Conservation (phyloP, 2,888 invertebrate genomes). For the Caenorhabditis sp. region DNA sequence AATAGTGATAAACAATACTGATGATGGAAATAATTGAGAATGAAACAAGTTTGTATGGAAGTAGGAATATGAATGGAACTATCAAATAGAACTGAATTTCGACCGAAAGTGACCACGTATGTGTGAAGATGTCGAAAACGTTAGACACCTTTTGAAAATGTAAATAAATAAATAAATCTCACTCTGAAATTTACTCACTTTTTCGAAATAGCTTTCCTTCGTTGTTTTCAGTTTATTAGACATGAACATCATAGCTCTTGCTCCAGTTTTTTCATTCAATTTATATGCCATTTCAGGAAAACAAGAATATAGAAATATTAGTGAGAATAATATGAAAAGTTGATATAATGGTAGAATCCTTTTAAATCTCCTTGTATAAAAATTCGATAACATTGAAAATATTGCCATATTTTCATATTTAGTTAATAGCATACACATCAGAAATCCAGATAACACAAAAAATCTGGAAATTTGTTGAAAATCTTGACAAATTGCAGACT, state of each 20-base stretch:
- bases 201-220: slow-evolving; percentile 11
- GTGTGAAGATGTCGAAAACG: slow-evolving; percentile 48
- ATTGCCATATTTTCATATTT: too few species aligned
- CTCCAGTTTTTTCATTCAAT: not conserved
- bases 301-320: not conserved
- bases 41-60: not conserved
- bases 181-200: too few species aligned
- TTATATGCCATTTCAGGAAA: not conserved
- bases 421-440: slow-evolving; percentile 6
- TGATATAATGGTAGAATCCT: slow-evolving; percentile 18
- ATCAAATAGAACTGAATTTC: slow-evolving; percentile 53
- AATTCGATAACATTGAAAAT: too few species aligned
- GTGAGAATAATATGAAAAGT: not conserved
- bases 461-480: slow-evolving; percentile 24
- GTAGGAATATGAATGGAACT: slow-evolving; percentile 35
- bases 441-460: slow-evolving; percentile 23
- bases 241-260: slow-evolving; percentile 8
- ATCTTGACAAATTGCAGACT: too few species aligned
- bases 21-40: slow-evolving; percentile 4
- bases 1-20: slow-evolving; percentile 6
- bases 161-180: too few species aligned
- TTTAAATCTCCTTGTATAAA: slow-evolving; percentile 10
- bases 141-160: not conserved
- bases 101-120: slow-evolving; percentile 52
- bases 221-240: slow-evolving; percentile 12